These are phyloP conservation scores for Epizoanthus scotinus DNA, from an alignment of 92 coral and sea anemone species.

Conservation along the genomic window DNA sequence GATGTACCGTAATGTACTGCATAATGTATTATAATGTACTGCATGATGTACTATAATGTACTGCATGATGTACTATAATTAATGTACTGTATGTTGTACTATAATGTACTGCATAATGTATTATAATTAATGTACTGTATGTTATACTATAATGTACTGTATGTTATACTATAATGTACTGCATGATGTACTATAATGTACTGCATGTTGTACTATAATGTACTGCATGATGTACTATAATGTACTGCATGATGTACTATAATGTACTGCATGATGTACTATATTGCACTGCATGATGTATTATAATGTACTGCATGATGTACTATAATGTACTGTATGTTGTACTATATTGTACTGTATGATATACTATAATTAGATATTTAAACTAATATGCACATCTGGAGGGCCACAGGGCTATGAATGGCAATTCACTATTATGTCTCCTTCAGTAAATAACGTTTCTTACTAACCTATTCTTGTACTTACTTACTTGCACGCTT, in stretches of 20 bases:
- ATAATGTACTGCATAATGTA: background rate
- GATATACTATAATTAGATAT: no score
- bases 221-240: no score
- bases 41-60: conserved; percentile 30
- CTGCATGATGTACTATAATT: no score
- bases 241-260: conserved; percentile 48
- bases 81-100: no score
- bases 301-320: background rate
- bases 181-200: conserved; percentile 25
- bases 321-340: no score
- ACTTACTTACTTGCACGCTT: no score
- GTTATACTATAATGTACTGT: background rate
- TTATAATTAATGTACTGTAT: no score
- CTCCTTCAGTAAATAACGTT: no score
- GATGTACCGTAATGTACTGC: background rate
- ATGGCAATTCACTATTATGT: no score
- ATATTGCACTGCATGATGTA: conserved; percentile 67
- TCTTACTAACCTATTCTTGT: no score
- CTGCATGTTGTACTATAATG: conserved; percentile 41
- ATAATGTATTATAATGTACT: conserved; percentile 41
- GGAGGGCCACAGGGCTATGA: no score
- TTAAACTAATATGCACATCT: no score
- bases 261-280: background rate
- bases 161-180: background rate
- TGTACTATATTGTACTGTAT: background rate